Percentiles rank a stretch among this genome's conserved stretches.
These are phyloP conservation scores for Trachelus tabidus DNA, from an alignment of 2,888 invertebrate genomes.

Conservation along the genomic window DNA sequence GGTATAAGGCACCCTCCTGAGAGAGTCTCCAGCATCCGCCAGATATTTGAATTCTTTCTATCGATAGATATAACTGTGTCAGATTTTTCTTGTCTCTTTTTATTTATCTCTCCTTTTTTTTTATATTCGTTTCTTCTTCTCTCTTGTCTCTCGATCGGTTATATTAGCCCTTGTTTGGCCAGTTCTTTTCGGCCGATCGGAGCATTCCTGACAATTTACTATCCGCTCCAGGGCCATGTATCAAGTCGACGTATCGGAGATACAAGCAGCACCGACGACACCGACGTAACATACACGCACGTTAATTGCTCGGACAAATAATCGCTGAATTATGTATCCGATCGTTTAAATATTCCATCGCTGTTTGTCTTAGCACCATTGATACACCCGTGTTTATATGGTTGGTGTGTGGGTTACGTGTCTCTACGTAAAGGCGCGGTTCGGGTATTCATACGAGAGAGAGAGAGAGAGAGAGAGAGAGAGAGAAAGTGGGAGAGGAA, in stretches of 20 bases:
- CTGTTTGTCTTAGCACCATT: slow-evolving; percentile 17
- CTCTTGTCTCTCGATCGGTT: not conserved
- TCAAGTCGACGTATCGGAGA: slow-evolving; percentile 41
- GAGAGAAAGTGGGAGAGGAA: not conserved
- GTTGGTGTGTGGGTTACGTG: not conserved
- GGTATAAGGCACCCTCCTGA: not conserved
- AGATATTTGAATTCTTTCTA: not conserved
- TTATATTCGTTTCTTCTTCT: not conserved
- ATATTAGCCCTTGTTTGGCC: not conserved
- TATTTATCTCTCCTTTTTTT: not conserved
- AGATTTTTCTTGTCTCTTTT: not conserved
- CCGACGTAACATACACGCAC: slow-evolving; percentile 38
- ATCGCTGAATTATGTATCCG: slow-evolving; percentile 24
- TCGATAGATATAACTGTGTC: not conserved
- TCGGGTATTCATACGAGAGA: not conserved
- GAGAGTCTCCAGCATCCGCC: not conserved
- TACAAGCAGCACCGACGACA: slow-evolving; percentile 40
- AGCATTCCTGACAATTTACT: slow-evolving; percentile 49
- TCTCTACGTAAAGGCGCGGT: not conserved
- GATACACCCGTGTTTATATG: slow-evolving; percentile 6
- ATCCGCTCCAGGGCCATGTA: slow-evolving; percentile 43
- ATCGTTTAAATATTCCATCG: slow-evolving; percentile 21
- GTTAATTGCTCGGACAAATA: slow-evolving; percentile 37
- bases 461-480: not conserved
- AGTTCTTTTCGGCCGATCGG: slow-evolving; percentile 26